Percentiles rank a stretch among this genome's conserved stretches.
phyloP scores from a whole-genome alignment of 1,140 invertebrate genomes.

The Ectropis grisescens region DNA sequence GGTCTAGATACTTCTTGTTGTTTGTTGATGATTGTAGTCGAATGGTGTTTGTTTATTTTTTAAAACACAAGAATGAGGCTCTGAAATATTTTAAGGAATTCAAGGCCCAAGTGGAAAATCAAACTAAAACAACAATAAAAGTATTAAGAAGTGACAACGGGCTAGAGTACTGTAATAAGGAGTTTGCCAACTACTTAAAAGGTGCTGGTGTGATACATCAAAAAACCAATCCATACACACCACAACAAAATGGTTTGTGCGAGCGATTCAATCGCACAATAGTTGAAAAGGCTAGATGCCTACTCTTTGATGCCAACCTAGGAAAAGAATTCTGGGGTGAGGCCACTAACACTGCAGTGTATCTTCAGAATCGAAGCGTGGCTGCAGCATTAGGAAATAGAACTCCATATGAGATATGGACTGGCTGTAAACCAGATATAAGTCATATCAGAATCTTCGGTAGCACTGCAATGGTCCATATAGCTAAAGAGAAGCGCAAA shows the following conservation, averaged over 20 bases:
- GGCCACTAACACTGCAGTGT: constrained; percentile 13
- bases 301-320: constrained; percentile 8
- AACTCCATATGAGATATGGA: constrained; percentile 13
- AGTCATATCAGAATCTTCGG: constrained; percentile 13
- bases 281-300: constrained; percentile 7
- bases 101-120: not conserved
- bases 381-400: constrained; percentile 9
- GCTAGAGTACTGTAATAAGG: not conserved
- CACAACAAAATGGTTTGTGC: constrained; percentile 12
- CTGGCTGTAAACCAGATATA: no score
- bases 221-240: constrained; percentile 9
- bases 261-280: constrained; percentile 7
- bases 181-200: not conserved
- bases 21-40: not conserved
- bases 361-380: constrained; percentile 11
- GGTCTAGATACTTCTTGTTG: not conserved
- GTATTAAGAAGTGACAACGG: not conserved
- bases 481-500: constrained; percentile 23
- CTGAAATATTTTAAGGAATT: not conserved
- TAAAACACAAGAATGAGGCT: not conserved
- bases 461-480: constrained; percentile 12
- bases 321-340: constrained; percentile 13
- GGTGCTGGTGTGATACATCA: constrained; percentile 4
- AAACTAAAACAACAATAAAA: not conserved
- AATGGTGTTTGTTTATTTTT: not conserved